phyloP scores from a whole-genome alignment of 2,888 invertebrate species.

The Dynastes hyllus region DNA sequence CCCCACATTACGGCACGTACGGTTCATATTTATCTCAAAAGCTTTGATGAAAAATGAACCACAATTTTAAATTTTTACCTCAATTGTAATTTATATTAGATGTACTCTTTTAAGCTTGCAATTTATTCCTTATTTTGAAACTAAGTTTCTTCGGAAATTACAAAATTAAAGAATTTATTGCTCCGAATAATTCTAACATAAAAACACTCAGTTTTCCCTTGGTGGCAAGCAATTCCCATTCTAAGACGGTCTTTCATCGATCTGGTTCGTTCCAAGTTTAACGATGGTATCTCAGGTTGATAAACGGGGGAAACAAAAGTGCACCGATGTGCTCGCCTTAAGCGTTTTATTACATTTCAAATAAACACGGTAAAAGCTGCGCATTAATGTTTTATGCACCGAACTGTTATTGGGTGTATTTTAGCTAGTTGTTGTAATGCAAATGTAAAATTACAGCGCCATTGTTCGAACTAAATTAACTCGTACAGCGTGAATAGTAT shows the following conservation, averaged over 20 bases:
- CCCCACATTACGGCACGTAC: too few relatives aligned
- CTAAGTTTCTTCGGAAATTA: too few relatives aligned
- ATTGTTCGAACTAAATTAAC: slow-evolving; percentile 14
- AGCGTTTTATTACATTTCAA: slow-evolving; percentile 16
- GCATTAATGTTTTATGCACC: not conserved
- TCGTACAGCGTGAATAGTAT: not conserved
- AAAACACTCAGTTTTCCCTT: too few relatives aligned
- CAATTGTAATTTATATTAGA: too few relatives aligned
- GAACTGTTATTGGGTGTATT: not conserved
- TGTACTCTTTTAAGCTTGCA: too few relatives aligned
- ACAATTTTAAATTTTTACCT: too few relatives aligned
- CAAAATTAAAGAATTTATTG: too few relatives aligned
- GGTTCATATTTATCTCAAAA: too few relatives aligned
- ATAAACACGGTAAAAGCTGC: not conserved
- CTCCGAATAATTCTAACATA: too few relatives aligned
- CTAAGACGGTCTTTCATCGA: not conserved
- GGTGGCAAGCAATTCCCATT: too few relatives aligned
- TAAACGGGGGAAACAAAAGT: not conserved
- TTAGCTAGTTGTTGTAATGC: slow-evolving; percentile 3
- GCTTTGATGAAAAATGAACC: too few relatives aligned
- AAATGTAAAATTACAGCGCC: not conserved
- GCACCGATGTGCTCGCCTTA: not conserved
- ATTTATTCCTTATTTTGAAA: too few relatives aligned
- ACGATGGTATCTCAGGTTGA: not conserved
- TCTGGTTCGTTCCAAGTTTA: not conserved